A percentile compares a stretch with the other conserved stretches of the same genome.
These are phyloP conservation scores for Clusia tigrina DNA, from an alignment of 2,888 invertebrate genomes.

Conservation along the genomic window DNA sequence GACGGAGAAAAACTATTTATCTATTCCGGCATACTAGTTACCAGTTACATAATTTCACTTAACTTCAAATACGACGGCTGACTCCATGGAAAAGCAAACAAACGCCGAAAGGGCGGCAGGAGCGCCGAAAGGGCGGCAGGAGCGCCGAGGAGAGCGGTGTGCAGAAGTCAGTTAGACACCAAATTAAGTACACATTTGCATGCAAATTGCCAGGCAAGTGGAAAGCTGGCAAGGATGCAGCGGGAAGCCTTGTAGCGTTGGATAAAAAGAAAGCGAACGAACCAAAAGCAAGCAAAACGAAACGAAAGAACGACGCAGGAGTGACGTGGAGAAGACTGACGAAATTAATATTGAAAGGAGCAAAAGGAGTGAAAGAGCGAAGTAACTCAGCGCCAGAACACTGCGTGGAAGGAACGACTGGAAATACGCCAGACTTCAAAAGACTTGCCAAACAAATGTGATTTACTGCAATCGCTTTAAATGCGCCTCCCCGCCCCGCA, in stretches of 20 bases:
- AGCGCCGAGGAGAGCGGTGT: slow-evolving; percentile 12
- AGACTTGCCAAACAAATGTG: slow-evolving; percentile 48
- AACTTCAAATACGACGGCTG: slow-evolving; percentile 32
- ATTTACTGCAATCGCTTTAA: slow-evolving; percentile 62
- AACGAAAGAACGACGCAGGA: not conserved
- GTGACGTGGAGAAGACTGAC: not conserved
- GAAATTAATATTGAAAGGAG: not conserved
- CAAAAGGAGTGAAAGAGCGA: not conserved
- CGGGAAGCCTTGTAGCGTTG: slow-evolving; percentile 43
- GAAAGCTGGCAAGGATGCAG: slow-evolving; percentile 35
- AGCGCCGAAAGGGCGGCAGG: slow-evolving; percentile 28
- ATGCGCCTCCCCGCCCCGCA: slow-evolving; percentile 34
- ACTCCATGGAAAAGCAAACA: slow-evolving; percentile 30
- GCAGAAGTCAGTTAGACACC: slow-evolving; percentile 35
- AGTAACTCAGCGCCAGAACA: slow-evolving; percentile 20
- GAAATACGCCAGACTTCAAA: slow-evolving; percentile 18
- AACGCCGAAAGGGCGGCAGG: slow-evolving; percentile 25
- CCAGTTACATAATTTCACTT: slow-evolving; percentile 53
- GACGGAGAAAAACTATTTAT: slow-evolving; percentile 37
- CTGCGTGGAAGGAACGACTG: slow-evolving; percentile 35
- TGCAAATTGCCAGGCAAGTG: slow-evolving; percentile 33
- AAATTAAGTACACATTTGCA: slow-evolving; percentile 54
- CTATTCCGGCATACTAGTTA: slow-evolving; percentile 47
- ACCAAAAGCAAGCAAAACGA: not conserved
- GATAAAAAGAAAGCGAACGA: slow-evolving; percentile 38